Evolutionary conservation across 2,888 invertebrate genomes (phyloP).

Genomic region (Erannis defoliaria): DNA sequence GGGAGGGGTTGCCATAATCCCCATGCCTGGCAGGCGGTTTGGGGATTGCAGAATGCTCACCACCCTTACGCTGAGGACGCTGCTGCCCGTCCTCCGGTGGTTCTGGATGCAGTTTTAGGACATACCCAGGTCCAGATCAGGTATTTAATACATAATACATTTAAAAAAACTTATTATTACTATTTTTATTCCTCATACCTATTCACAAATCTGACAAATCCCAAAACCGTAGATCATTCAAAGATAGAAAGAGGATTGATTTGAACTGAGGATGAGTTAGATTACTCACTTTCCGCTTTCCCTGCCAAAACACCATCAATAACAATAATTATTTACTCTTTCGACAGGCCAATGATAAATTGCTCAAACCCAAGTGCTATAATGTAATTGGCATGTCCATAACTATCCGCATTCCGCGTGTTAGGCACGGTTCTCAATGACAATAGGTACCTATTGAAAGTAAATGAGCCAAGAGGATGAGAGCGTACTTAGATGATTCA

Average conservation of each 20-base stretch:
- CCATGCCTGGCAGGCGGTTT: too few relatives aligned
- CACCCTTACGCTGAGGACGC: too few relatives aligned
- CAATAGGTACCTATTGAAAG: slow-evolving; percentile 44
- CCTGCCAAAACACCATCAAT: slow-evolving; percentile 43
- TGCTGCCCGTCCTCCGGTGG: too few relatives aligned
- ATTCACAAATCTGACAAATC: neutral
- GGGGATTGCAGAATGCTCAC: too few relatives aligned
- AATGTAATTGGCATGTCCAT: slow-evolving; percentile 42
- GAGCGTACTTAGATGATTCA: slow-evolving; percentile 22
- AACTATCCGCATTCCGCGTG: slow-evolving; percentile 36
- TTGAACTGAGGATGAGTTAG: neutral
- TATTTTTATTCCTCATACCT: too few relatives aligned
- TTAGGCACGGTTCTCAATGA: slow-evolving; percentile 42
- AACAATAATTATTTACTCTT: slow-evolving; percentile 39
- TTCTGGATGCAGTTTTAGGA: too few relatives aligned
- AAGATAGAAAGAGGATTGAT: neutral
- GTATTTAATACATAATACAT: too few relatives aligned
- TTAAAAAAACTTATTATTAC: too few relatives aligned
- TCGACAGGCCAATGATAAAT: slow-evolving; percentile 40
- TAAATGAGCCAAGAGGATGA: slow-evolving; percentile 38
- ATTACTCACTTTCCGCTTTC: slow-evolving; percentile 20
- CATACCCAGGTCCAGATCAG: too few relatives aligned
- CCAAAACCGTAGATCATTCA: neutral
- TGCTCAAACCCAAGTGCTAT: slow-evolving; percentile 37
- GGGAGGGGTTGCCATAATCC: too few relatives aligned